These are phyloP conservation scores for Gymnocephalus cernua DNA, from an alignment of 2,113 vertebrate genomes.

Conservation along the genomic window DNA sequence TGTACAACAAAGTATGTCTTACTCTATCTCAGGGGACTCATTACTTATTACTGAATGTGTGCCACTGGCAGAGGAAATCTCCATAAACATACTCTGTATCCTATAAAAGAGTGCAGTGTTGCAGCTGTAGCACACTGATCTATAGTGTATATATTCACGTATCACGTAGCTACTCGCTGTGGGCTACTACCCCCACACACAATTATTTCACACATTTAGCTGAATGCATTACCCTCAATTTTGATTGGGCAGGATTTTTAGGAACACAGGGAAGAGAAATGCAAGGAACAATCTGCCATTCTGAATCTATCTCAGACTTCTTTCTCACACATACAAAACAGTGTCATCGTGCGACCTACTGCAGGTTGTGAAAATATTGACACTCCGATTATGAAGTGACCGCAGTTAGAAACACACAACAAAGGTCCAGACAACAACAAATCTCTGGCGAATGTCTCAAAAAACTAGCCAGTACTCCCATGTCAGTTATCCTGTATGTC, in stretches of 20 bases:
- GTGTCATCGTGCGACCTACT: neutral
- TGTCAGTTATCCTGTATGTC: neutral
- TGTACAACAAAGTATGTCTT: conserved; percentile 6
- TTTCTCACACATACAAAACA: conserved; percentile 19
- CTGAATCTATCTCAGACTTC: conserved; percentile 1
- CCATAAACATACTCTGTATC: conserved; percentile 1
- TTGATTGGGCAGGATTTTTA: conserved; percentile 18
- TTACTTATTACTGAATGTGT: conserved; percentile 31
- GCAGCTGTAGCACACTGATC: neutral
- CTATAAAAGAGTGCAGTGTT: neutral
- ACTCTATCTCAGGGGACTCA: conserved; percentile 31
- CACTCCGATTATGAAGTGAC: neutral
- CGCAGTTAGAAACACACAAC: neutral
- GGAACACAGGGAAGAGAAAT: conserved; percentile 1
- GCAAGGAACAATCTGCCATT: neutral
- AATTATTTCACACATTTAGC: conserved; percentile 21
- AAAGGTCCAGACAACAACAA: neutral
- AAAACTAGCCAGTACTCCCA: neutral
- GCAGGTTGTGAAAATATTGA: neutral
- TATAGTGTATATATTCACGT: neutral
- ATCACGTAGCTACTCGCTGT: neutral
- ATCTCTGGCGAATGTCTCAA: neutral
- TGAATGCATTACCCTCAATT: conserved; percentile 17
- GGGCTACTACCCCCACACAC: conserved; percentile 15
- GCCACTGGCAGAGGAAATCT: conserved; percentile 14